phyloP scores from a whole-genome alignment of 2,797 vertebrate genomes.

The Dendrocincla fuliginosa region DNA sequence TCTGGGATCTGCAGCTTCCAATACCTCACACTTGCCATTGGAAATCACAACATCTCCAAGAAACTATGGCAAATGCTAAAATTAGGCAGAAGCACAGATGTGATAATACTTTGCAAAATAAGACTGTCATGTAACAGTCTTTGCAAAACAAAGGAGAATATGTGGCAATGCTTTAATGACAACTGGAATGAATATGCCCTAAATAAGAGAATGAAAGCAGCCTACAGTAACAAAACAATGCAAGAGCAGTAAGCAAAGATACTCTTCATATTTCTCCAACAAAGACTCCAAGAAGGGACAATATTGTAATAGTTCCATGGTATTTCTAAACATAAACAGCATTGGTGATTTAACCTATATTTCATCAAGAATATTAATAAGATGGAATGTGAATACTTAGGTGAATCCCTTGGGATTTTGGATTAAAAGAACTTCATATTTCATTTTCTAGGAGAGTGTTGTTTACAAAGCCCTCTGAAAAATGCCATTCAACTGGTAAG shows the following conservation, averaged over 20 bases:
- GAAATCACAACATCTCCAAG: neutral
- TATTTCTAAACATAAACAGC: neutral
- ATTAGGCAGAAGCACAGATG: neutral
- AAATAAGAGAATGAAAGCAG: neutral
- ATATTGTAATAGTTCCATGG: neutral
- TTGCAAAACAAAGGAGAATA: neutral
- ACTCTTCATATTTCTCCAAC: neutral
- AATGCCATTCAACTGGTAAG: neutral
- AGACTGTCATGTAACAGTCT: neutral
- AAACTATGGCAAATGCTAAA: neutral
- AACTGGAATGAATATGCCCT: neutral
- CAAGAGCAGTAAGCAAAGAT: neutral
- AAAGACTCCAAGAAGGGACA: neutral
- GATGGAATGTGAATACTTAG: neutral
- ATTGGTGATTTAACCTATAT: neutral
- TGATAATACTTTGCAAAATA: neutral
- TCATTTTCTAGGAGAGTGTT: neutral
- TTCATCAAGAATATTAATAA: neutral
- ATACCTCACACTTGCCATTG: accelerated
- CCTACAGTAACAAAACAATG: neutral
- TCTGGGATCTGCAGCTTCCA: neutral
- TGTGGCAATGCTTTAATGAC: neutral
- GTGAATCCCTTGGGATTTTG: neutral
- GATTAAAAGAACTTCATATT: neutral
- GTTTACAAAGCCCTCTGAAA: neutral